Evolutionary conservation across 2,797 vertebrate species (phyloP).

Genomic region (Triplophysa bombifrons): DNA sequence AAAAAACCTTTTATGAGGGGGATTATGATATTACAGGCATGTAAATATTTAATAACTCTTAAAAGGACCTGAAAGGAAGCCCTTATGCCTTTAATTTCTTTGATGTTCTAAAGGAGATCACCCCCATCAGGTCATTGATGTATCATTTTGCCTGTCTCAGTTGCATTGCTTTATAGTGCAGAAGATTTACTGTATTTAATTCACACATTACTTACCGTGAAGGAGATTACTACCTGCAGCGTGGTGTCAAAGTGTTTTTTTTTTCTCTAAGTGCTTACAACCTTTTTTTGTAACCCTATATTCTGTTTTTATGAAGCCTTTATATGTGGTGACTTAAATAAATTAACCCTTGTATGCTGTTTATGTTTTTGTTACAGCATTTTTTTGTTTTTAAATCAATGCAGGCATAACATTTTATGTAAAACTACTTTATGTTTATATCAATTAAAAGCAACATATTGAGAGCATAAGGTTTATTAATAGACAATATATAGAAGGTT

Average conservation of each 20-base stretch:
- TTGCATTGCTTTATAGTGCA: not conserved
- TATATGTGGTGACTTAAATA: no score
- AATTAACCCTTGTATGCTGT: no score
- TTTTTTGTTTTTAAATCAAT: no score
- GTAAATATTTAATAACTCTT: conserved; percentile 36
- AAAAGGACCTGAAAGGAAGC: conserved; percentile 31
- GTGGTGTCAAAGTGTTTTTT: not conserved
- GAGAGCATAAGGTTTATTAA: no score
- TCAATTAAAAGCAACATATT: no score
- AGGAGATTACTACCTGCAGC: not conserved
- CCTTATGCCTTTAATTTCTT: conserved; percentile 26
- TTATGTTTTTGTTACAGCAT: no score
- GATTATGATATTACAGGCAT: conserved; percentile 26
- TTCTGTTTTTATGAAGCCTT: no score
- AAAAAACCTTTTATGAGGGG: conserved; percentile 19
- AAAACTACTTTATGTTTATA: no score
- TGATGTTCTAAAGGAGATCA: conserved; percentile 25
- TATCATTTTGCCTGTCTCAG: conserved; percentile 4
- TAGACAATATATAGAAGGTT: no score
- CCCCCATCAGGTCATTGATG: not conserved
- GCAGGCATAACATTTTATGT: no score
- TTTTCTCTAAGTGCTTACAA: not conserved
- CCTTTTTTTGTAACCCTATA: not conserved
- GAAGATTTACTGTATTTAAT: not conserved
- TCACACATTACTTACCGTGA: not conserved